phyloP scores from a whole-genome alignment of 1,140 invertebrate species.

The Heliothis virescens region DNA sequence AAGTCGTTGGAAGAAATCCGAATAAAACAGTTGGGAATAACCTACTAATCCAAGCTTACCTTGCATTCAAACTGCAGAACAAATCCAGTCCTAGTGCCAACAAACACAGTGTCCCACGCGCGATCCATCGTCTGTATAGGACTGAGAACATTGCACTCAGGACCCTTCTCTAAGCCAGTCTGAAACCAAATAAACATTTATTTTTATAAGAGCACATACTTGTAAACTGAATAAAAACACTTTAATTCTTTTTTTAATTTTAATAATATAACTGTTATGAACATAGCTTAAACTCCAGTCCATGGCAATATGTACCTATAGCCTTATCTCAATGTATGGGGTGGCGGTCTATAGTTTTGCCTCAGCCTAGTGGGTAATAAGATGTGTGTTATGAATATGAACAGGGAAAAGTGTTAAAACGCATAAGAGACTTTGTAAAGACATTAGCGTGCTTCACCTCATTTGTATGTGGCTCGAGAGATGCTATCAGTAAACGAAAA shows the following conservation, averaged over 20 bases:
- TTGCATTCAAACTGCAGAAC: constrained; percentile 88
- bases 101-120: constrained; percentile 87
- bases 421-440: no score
- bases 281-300: neutral
- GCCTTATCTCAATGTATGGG: no score
- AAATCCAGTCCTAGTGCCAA: constrained; percentile 88
- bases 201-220: no score
- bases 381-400: no score
- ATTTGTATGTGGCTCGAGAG: neutral
- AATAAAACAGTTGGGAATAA: no score
- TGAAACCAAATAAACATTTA: constrained; percentile 64
- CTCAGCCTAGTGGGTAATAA: no score
- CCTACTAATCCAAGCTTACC: constrained; percentile 68
- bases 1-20: no score
- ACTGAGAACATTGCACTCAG: constrained; percentile 85
- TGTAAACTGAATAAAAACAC: neutral
- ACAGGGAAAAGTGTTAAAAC: no score
- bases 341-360: no score
- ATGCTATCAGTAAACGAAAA: constrained; percentile 5
- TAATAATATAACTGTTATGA: neutral
- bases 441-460: no score
- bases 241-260: no score
- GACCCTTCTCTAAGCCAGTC: constrained; percentile 85
- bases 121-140: constrained; percentile 89
- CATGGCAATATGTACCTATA: no score